Base-by-base conservation (phyloP, 2,888 invertebrate genomes). In the Notodonta ziczac region DNA sequence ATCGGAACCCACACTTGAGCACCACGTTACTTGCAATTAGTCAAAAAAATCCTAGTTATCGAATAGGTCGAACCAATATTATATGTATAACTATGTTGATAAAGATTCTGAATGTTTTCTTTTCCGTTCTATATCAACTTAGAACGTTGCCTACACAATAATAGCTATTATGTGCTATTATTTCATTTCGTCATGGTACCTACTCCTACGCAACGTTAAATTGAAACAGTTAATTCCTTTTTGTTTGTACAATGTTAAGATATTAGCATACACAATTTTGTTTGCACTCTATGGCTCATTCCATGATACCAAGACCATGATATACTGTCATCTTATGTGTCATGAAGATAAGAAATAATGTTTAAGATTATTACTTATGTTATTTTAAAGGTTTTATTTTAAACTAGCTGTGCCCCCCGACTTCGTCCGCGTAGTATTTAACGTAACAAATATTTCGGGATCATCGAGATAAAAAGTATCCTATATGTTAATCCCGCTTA, bases 211-310 rank as follows among this genome's bases (percentile, higher is more conserved):
- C 50, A 55, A 54, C 54, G 9, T 51, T 46, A 57, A 62, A 58
- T 44, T 32, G 42, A 42, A 39, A 39, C 55, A 10, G 40, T 40
- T 40, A 40, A 55, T 16, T 40, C 12, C 35, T 40, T 56, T 46
- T 52, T 67, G 60, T 62, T 60, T 56, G 51, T 59, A 9, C 51
- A 51, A 42, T 48, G 56, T 55, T 55, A 56, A 51, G 51, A 42
- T 48, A 57, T 55, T 55, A 56, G 44, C 13, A 61, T 55, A 10
- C 35, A 58, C 14, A 12, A 40, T 14, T 70, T 71, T 68, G 62
- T 70, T 71, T 70, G 59, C 42, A 59, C 39, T 53, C 42, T n/a
- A 50, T 67, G 67, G 68, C 59, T 70, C 70, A 72, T 57, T 57
- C 50, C 52, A 32, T 7, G 32, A 32, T 52, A 14, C 6, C 51